phyloP scores from a whole-genome alignment of 2,797 vertebrate genomes.

The Sebastiscus tertius region DNA sequence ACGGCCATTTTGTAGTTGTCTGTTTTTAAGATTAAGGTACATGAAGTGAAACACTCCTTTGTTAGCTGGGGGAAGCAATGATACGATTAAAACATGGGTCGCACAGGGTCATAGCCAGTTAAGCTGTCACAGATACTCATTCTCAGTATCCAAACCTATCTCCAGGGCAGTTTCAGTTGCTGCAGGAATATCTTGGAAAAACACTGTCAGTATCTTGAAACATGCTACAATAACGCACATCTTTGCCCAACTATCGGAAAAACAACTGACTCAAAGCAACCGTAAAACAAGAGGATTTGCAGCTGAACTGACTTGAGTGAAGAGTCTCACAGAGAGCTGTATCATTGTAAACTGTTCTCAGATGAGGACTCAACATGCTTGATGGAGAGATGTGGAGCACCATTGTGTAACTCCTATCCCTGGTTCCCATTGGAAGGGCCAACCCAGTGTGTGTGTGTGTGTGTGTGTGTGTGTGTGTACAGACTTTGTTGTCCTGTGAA shows the following conservation, averaged over 20 bases:
- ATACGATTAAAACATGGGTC: slow-evolving; percentile 55
- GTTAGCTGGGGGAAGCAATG: slow-evolving; percentile 49
- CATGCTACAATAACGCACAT: not conserved
- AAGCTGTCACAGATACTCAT: not conserved
- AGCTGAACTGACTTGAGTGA: not conserved
- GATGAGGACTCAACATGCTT: slow-evolving; percentile 35
- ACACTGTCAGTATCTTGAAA: not conserved
- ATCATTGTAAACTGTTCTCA: slow-evolving; percentile 12
- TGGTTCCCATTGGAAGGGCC: slow-evolving; percentile 51
- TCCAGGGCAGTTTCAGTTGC: not conserved
- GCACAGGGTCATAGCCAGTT: not conserved
- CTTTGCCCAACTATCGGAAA: not conserved
- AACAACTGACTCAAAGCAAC: not conserved
- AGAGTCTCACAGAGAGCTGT: not conserved
- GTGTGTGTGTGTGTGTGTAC: slow-evolving; percentile 8
- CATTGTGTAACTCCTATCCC: slow-evolving; percentile 54
- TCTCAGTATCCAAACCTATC: not conserved
- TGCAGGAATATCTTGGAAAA: not conserved
- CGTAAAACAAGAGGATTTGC: not conserved
- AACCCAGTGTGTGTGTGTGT: slow-evolving; percentile 5
- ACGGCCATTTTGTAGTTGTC: slow-evolving; percentile 55
- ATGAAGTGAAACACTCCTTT: slow-evolving; percentile 58
- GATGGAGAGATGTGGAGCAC: slow-evolving; percentile 31
- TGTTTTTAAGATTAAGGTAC: slow-evolving; percentile 61
- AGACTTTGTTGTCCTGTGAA: slow-evolving; percentile 76